Base-by-base conservation (phyloP, 2,113 vertebrate species). In the Dipodomys merriami region DNA sequence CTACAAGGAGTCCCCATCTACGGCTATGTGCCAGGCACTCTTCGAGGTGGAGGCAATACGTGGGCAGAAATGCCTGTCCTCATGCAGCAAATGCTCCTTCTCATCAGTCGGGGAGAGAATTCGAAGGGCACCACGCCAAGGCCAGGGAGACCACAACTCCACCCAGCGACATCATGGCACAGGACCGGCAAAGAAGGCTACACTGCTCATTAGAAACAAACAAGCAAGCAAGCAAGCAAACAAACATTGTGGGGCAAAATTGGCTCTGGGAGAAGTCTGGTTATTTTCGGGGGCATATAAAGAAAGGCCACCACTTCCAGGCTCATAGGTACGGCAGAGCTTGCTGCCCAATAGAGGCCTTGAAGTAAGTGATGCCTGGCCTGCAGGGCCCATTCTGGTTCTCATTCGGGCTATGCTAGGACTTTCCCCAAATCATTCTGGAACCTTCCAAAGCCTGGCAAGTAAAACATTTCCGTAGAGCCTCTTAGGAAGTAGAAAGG, bases 101-200 rank as follows among this genome's bases (percentile, higher is more conserved):
- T 72, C 46, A 4, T 10, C 23, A 5, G 30, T 19, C 1, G 11
- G 23, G 25, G n/a, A 77, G 10, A 72, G 29, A 62, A 9, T 10
- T 15, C 0, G 53, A 29, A 84, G 19, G 8, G 15, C 0, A 3
- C 25, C 19, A 9, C 0, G 30, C 1, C 5, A 44, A 49, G 23
- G 29, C 53, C 3, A 76, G 35, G 76, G 30, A 23, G 80, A 49
- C 35, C 53, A 39, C 65, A 46, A 53, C 20, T 25, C 39, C 30
- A 39, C 8, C 23, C 72, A 23, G 2, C 13, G 39, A 71, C 76
- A 39, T 46, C 39, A 44, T 0, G 3, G 76, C 65, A n/a, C 30
- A 25, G 2, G 29, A 57, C 22, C 4, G 9, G 49, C 49, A 33
- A 62, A 35, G 30, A 22, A 30, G 29, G 60, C 1, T 0, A 53